Evolutionary conservation across 2,797 vertebrate genomes (phyloP), one percentile per base, ranked within the genome.

Genomic region (Falco novaeseelandiae): DNA sequence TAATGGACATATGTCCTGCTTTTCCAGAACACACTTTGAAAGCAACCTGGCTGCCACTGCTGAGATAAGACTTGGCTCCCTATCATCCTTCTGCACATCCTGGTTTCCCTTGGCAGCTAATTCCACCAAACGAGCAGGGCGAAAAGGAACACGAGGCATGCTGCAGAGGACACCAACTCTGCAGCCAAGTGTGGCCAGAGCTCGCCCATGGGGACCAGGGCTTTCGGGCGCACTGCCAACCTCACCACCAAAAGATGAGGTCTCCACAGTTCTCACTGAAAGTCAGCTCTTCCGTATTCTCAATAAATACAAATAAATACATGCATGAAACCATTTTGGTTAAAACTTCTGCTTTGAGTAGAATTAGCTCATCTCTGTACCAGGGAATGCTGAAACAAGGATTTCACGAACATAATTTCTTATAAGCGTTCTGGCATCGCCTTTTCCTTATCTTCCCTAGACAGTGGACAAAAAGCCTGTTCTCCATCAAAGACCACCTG

Each of bases 191-290:
- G 0, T 17, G 38, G 34, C 42, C 61, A 54, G 23, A 16, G 48
- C 30, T 36, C 1, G 3, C 6, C 54, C 27, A 1, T 0, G 4
- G 12, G 11, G 34, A 27, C 13, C 59, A 26, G 30, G 42, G 30
- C 58, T 69, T 63, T 9, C 30, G 67, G 51, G 20, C 44, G 69
- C 15, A 0, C 30, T 22, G 87, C 55, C 92, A 77, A 7, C 10
- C 63, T 69, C 5, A 1, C 3, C 77, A 13, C 14, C 12, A 3
- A n/a, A 52, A 48, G 26, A 14, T 2, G 18, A 58, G 26, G 25
- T 29, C 59, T 49, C 26, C 29, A 26, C 30, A 6, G 30, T 57
- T 27, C 49, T 34, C 55, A 58, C 10, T 58, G 23, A 10, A 32
- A 61, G 15, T 10, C 34, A 36, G 9, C 29, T 8, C 69, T 14